A percentile compares a stretch with the other conserved stretches of the same genome.
Conservation (phyloP, 2,888 invertebrate genomes). For the Oligia fasciuncula region DNA sequence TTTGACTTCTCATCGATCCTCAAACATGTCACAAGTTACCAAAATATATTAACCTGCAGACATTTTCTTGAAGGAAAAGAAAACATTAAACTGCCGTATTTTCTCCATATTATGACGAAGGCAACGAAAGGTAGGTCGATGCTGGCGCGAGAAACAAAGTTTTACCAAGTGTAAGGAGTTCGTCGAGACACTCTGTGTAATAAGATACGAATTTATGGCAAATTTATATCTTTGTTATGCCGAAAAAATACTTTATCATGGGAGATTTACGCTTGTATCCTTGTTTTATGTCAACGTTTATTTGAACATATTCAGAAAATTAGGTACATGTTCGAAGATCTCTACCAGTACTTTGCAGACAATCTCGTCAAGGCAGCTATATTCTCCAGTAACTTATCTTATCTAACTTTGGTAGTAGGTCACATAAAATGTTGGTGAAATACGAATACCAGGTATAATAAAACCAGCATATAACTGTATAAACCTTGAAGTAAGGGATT, state of each 20-base stretch:
- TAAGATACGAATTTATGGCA: conserved; percentile 77
- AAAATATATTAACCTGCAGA: conserved; percentile 55
- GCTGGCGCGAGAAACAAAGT: conserved; percentile 71
- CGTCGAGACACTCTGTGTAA: conserved; percentile 72
- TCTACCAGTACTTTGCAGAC: conserved; percentile 34
- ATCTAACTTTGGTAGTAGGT: conserved; percentile 41
- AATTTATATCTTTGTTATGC: conserved; percentile 77
- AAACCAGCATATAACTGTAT: conserved; percentile 1
- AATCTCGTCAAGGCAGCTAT: conserved; percentile 30
- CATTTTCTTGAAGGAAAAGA: conserved; percentile 63
- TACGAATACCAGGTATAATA: conserved; percentile 28
- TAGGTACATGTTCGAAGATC: conserved; percentile 42
- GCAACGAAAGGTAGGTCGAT: conserved; percentile 56
- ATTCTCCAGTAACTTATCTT: conserved; percentile 37
- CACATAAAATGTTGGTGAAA: conserved; percentile 18
- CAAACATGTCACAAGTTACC: conserved; percentile 32
- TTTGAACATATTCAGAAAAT: conserved; percentile 55
- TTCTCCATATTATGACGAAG: conserved; percentile 52
- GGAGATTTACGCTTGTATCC: conserved; percentile 52
- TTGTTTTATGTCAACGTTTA: conserved; percentile 60
- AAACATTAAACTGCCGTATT: conserved; percentile 59
- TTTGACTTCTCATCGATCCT: conserved; percentile 24
- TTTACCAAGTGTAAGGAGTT: conserved; percentile 79
- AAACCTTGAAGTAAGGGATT: not conserved
- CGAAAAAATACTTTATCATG: conserved; percentile 68